Conservation (phyloP, 2,797 vertebrate species). For the Lutjanus campechanus region DNA sequence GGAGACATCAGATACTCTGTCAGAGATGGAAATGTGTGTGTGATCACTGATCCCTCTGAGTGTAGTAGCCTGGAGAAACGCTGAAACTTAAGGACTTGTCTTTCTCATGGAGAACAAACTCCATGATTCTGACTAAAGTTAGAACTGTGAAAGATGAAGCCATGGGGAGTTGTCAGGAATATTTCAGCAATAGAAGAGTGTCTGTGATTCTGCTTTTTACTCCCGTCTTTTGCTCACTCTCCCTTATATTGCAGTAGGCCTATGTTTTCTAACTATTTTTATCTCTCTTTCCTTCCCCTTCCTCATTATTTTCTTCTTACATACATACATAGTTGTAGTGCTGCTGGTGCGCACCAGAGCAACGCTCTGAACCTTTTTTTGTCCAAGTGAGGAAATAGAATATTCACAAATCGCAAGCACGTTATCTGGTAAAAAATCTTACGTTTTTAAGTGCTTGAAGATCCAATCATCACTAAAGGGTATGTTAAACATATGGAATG, state of each 20-base stretch:
- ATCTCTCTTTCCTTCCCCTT: not conserved
- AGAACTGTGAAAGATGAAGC: constrained; percentile 52
- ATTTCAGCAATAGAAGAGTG: constrained; percentile 31
- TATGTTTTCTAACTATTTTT: constrained; percentile 16
- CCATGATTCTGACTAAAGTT: constrained; percentile 49
- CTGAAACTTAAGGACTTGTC: constrained; percentile 60
- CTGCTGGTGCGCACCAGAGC: too few relatives aligned
- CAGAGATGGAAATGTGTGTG: constrained; percentile 63
- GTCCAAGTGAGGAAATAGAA: too few relatives aligned
- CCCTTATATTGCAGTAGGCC: constrained; percentile 4
- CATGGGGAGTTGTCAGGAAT: constrained; percentile 61
- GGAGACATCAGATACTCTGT: constrained; percentile 51
- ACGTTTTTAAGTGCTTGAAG: too few relatives aligned
- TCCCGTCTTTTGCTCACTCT: constrained; percentile 14
- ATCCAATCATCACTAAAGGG: too few relatives aligned
- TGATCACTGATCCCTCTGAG: constrained; percentile 65
- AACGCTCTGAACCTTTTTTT: too few relatives aligned
- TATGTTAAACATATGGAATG: too few relatives aligned
- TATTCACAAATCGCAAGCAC: too few relatives aligned
- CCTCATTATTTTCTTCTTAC: constrained; percentile 15
- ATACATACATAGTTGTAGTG: not conserved
- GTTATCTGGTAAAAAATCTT: too few relatives aligned
- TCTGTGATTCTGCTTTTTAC: constrained; percentile 30
- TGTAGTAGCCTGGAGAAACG: constrained; percentile 62
- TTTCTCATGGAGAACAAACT: constrained; percentile 47